phyloP scores from a whole-genome alignment of 1,140 invertebrate genomes.

The Pseudachorutes palmiensis region DNA sequence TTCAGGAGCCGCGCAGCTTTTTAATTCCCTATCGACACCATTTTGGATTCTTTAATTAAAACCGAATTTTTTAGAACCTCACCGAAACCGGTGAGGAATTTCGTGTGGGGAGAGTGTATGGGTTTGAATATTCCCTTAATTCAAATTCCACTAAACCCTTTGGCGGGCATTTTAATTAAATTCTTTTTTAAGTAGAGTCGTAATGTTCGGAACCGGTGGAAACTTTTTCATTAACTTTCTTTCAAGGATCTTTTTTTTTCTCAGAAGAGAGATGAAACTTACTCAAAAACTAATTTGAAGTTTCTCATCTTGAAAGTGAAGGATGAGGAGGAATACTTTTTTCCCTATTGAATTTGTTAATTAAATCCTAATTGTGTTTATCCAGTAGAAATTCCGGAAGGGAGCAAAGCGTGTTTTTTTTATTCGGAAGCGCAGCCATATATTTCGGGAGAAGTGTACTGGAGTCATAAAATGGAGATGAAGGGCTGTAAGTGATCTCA shows the following conservation, averaged over 20 bases:
- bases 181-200: neutral
- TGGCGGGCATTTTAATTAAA: conserved; percentile 5
- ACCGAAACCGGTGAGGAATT: too few species aligned
- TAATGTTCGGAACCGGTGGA: neutral
- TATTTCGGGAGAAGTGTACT: neutral
- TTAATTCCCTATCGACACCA: too few species aligned
- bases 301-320: neutral
- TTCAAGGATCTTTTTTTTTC: neutral
- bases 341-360: neutral
- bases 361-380: neutral
- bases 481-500: neutral
- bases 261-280: neutral
- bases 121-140: too few species aligned
- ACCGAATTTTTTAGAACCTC: too few species aligned
- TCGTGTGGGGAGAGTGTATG: too few species aligned
- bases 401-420: too few species aligned
- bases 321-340: neutral
- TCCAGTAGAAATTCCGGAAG: neutral
- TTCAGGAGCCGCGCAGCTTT: too few species aligned
- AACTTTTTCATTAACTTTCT: conserved; percentile 7
- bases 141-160: too few species aligned
- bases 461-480: neutral
- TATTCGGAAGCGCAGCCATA: too few species aligned
- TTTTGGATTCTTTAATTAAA: too few species aligned
- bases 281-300: neutral